Evolutionary conservation across 2,113 vertebrate species (phyloP).

Genomic region (Pachycephala philippinensis): DNA sequence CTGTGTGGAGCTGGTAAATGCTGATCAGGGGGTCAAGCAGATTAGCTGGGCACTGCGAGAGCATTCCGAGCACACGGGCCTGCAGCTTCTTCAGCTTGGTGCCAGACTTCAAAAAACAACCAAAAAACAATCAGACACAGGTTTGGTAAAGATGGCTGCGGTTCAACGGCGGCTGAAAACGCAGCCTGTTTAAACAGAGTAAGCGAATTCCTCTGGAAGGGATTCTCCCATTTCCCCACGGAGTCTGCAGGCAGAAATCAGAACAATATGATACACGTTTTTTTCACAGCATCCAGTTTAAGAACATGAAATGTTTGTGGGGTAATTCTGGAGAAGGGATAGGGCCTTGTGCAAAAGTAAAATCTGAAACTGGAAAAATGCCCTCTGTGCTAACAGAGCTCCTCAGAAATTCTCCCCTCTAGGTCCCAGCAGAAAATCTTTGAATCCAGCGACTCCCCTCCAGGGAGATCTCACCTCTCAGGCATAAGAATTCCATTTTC

Average conservation of each 20-base stretch:
- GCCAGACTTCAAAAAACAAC: constrained; percentile 6
- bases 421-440: neutral
- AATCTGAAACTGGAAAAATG: neutral
- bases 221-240: constrained; percentile 16
- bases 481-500: neutral
- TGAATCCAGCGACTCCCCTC: neutral
- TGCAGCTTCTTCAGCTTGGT: constrained; percentile 41
- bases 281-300: neutral
- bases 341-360: neutral
- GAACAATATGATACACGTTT: neutral
- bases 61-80: neutral
- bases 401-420: neutral
- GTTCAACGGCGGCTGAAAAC: neutral
- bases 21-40: constrained; percentile 54
- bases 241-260: constrained; percentile 50
- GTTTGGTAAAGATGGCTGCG: neutral
- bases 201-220: constrained; percentile 18
- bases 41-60: constrained; percentile 25
- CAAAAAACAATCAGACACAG: neutral
- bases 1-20: constrained; percentile 63
- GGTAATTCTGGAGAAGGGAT: constrained; percentile 5
- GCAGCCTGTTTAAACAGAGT: constrained; percentile 16
- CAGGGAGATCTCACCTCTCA: neutral
- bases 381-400: neutral
- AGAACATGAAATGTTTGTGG: neutral